These are phyloP conservation scores for Lacanobia oleracea DNA, from an alignment of 2,888 invertebrate species.

Conservation along the genomic window DNA sequence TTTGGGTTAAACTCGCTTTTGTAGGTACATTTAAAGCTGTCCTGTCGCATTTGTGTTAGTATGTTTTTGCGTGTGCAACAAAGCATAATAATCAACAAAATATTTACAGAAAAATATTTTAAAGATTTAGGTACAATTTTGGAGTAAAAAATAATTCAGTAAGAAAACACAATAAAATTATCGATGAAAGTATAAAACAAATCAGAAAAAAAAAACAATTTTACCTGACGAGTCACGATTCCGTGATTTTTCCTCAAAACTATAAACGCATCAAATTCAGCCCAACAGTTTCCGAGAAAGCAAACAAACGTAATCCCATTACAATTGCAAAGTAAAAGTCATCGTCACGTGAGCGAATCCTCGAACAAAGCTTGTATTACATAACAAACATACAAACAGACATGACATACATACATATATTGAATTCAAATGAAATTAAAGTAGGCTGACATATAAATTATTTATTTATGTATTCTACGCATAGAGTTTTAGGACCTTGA, in stretches of 20 bases:
- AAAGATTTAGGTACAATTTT: no score
- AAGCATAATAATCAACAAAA: no score
- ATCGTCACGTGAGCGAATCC: constrained; percentile 9
- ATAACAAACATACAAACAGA: constrained; percentile 31
- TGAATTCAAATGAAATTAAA: constrained; percentile 36
- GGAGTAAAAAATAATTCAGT: no score
- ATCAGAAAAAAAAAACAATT: no score
- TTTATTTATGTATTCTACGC: constrained; percentile 38
- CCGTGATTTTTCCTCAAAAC: background rate
- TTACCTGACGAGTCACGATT: no score
- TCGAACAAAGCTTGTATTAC: constrained; percentile 41
- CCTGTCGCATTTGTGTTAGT: no score
- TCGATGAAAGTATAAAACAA: no score
- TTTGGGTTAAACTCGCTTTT: no score
- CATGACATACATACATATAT: constrained; percentile 36
- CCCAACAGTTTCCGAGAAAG: constrained; percentile 47
- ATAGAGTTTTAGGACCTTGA: constrained; percentile 35
- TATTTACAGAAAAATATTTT: no score
- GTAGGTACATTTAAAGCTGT: no score
- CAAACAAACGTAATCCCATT: constrained; percentile 24
- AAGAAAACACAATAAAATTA: no score
- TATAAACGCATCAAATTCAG: background rate
- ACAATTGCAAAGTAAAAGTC: constrained; percentile 50
- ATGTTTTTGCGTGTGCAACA: no score
- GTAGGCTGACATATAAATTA: constrained; percentile 23